phyloP scores from a whole-genome alignment of 2,113 vertebrate species.

The Peromyscus leucopus region DNA sequence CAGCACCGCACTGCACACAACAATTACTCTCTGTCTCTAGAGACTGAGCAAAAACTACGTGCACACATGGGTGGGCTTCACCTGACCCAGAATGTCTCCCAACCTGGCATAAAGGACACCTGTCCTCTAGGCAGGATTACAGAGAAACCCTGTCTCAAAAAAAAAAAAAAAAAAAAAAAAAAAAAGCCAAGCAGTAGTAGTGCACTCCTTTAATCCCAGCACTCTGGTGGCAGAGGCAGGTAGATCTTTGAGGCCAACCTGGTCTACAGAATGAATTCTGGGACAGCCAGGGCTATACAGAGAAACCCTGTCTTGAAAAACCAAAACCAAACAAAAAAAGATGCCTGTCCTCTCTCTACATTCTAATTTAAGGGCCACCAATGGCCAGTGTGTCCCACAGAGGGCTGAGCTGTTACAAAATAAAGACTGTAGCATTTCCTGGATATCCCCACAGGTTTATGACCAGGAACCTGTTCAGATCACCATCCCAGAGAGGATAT shows the following conservation, averaged over 20 bases:
- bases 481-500: not conserved
- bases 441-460: not conserved
- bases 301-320: not conserved
- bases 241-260: not conserved
- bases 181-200: not conserved
- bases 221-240: not conserved
- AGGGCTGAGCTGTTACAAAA: not conserved
- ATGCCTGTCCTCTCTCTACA: too few species aligned
- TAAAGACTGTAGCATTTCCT: not conserved
- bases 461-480: not conserved
- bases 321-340: not conserved
- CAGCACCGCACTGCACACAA: too few species aligned
- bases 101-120: not conserved
- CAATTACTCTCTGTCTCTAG: not conserved
- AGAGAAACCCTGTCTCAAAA: not conserved
- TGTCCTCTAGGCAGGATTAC: not conserved
- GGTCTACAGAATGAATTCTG: not conserved
- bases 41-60: not conserved
- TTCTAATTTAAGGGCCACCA: not conserved
- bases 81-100: not conserved
- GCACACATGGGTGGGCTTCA: too few species aligned
- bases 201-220: not conserved
- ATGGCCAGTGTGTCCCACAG: not conserved
- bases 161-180: not conserved
- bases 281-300: not conserved